Conservation (phyloP, 2,113 vertebrate genomes). For the Scomber scombrus region DNA sequence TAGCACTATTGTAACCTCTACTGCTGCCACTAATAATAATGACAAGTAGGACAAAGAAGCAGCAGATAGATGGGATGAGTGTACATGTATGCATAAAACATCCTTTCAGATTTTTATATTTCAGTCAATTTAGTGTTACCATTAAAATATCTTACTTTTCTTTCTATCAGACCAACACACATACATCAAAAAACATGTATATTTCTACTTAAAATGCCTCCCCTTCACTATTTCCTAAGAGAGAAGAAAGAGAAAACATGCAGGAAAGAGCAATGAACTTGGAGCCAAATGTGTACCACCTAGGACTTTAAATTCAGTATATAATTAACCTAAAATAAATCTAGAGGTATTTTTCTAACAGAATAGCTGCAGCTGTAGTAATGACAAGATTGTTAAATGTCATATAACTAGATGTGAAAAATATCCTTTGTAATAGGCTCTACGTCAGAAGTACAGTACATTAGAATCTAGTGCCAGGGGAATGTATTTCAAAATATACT, state of each 20-base stretch:
- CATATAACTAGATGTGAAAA: constrained; percentile 41
- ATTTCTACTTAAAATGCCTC: neutral
- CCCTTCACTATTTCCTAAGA: neutral
- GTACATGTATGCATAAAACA: no score
- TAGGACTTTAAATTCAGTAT: constrained; percentile 57
- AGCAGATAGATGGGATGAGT: no score
- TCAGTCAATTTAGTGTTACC: neutral
- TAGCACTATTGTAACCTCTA: neutral
- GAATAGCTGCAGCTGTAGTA: constrained; percentile 1
- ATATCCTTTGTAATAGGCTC: constrained; percentile 63
- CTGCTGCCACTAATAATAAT: neutral
- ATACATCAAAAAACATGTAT: neutral
- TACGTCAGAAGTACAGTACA: constrained; percentile 38
- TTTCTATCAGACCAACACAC: neutral
- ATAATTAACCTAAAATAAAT: constrained; percentile 68
- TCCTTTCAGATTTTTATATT: neutral
- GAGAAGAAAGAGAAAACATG: neutral
- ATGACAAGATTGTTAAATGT: constrained; percentile 50
- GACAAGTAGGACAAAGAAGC: neutral
- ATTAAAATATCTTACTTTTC: neutral
- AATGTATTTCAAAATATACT: constrained; percentile 46
- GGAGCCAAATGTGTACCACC: neutral
- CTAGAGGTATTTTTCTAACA: constrained; percentile 2
- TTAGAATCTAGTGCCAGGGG: constrained; percentile 45
- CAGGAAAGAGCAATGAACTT: constrained; percentile 2